These are phyloP conservation scores for Macrosoma leucophasiata DNA, from an alignment of 2,888 invertebrate species.

Conservation along the genomic window DNA sequence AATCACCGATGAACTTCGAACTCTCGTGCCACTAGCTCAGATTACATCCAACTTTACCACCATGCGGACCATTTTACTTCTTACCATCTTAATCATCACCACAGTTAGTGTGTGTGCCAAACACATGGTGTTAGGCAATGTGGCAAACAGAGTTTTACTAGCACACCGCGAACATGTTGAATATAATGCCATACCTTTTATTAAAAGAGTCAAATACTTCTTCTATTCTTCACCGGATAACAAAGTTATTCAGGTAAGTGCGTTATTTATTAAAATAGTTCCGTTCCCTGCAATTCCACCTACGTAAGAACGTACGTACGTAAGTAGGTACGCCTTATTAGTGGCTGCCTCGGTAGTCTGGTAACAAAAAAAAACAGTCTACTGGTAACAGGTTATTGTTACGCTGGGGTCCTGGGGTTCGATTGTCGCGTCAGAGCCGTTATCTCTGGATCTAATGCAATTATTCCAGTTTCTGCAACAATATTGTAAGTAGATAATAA, in stretches of 20 bases:
- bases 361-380: background rate
- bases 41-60: background rate
- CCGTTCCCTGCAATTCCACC: background rate
- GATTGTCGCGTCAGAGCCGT: no score
- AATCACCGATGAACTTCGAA: no score
- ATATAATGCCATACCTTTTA: slow-evolving; percentile 50
- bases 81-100: background rate
- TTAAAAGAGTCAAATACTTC: slow-evolving; percentile 53
- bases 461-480: no score
- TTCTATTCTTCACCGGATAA: slow-evolving; percentile 35
- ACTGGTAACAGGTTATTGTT: background rate
- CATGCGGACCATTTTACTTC: slow-evolving; percentile 1
- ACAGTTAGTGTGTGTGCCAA: slow-evolving; percentile 9
- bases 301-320: background rate
- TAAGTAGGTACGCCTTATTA: no score
- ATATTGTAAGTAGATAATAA: no score
- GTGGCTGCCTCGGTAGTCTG: no score
- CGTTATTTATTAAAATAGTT: background rate
- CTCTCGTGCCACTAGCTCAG: no score
- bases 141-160: slow-evolving; percentile 32
- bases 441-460: no score
- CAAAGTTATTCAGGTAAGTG: slow-evolving; percentile 29
- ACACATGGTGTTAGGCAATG: slow-evolving; percentile 39
- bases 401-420: background rate
- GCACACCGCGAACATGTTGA: slow-evolving; percentile 34